Conservation (phyloP, 1,140 invertebrate species). For the Dermatophagoides farinae region DNA sequence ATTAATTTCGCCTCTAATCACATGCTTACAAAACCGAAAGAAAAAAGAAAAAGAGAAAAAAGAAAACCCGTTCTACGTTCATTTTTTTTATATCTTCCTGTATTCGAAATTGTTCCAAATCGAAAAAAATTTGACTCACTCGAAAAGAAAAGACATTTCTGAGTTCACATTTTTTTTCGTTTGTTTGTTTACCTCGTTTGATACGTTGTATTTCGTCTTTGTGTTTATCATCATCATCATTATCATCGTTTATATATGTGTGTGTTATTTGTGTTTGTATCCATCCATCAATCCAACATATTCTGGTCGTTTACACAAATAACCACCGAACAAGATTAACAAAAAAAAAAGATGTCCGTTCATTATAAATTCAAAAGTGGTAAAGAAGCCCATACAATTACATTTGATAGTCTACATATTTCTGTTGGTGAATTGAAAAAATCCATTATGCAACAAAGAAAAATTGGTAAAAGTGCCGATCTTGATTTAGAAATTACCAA, state of each 20-base stretch:
- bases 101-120: too few species aligned
- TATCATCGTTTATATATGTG: not conserved
- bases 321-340: not conserved
- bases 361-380: constrained; percentile 97
- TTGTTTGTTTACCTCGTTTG: too few species aligned
- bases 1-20: too few species aligned
- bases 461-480: constrained; percentile 73
- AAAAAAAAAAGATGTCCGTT: constrained; percentile 50
- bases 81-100: too few species aligned
- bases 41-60: too few species aligned
- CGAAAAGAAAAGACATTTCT: too few species aligned
- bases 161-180: too few species aligned
- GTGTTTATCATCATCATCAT: not conserved
- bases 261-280: not conserved
- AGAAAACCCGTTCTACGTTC: too few species aligned
- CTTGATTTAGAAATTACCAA: constrained; percentile 91
- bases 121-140: too few species aligned
- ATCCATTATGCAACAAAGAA: constrained; percentile 80
- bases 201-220: not conserved
- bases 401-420: constrained; percentile 89
- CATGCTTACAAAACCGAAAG: too few species aligned
- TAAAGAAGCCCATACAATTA: constrained; percentile 79
- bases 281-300: not conserved
- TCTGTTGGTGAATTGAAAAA: constrained; percentile 82
- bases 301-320: not conserved